phyloP scores from a whole-genome alignment of 1,140 invertebrate genomes.

The Vanessa atalanta region DNA sequence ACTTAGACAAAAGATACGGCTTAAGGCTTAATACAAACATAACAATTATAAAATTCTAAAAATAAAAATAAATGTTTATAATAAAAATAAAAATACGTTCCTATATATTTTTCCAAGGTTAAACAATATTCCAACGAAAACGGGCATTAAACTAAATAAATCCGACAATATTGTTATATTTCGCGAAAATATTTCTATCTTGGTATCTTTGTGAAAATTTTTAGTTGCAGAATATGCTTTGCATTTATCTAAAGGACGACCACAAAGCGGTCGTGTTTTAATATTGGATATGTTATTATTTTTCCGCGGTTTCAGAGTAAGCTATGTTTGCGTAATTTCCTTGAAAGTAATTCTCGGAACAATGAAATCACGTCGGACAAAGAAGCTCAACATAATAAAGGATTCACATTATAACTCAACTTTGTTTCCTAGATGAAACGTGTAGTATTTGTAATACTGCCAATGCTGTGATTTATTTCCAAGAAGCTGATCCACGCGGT shows the following conservation, averaged over 20 bases:
- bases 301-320: background rate
- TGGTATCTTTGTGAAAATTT: constrained; percentile 5
- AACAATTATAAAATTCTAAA: no score
- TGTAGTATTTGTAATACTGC: no score
- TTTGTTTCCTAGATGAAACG: background rate
- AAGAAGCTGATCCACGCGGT: no score
- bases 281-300: constrained; percentile 10
- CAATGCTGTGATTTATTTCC: no score
- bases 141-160: background rate
- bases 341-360: background rate
- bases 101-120: background rate
- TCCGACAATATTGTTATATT: background rate
- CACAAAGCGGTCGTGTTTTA: constrained; percentile 6
- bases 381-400: background rate
- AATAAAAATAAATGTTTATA: no score
- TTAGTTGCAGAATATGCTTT: constrained; percentile 6
- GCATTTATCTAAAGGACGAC: background rate
- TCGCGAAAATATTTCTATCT: background rate
- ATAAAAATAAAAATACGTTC: no score
- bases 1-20: no score
- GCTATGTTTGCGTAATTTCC: background rate
- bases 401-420: background rate
- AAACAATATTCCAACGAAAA: constrained; percentile 5
- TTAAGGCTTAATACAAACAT: no score
- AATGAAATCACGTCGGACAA: background rate